Percentiles rank a stretch among this genome's conserved stretches.
Conservation (phyloP, 2,797 vertebrate species). For the Pangasius macronema region DNA sequence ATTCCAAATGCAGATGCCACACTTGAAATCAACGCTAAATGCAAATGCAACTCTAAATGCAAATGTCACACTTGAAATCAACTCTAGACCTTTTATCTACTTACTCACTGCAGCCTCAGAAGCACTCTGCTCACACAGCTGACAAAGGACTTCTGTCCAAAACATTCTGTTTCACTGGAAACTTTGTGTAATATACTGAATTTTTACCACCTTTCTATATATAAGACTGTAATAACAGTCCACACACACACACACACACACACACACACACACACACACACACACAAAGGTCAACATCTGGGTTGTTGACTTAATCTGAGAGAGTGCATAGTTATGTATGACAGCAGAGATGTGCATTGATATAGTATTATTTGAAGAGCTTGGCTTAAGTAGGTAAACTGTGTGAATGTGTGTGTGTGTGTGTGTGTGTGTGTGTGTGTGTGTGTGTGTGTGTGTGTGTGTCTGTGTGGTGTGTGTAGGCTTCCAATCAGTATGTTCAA, state of each 20-base stretch:
- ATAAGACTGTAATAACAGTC: background rate
- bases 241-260: background rate
- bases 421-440: slow-evolving; percentile 17
- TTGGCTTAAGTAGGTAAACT: background rate
- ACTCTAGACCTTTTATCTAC: slow-evolving; percentile 17
- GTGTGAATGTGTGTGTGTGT: slow-evolving; percentile 28
- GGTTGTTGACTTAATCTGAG: background rate
- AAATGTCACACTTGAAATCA: slow-evolving; percentile 23
- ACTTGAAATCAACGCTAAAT: slow-evolving; percentile 7
- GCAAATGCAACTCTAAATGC: slow-evolving; percentile 34
- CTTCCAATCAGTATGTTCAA: background rate
- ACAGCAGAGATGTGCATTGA: background rate
- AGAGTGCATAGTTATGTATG: background rate
- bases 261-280: slow-evolving; percentile 8
- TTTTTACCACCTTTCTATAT: background rate
- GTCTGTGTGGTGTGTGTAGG: slow-evolving; percentile 6
- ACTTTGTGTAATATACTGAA: background rate
- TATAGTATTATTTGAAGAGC: background rate
- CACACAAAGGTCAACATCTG: background rate
- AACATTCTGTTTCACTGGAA: background rate
- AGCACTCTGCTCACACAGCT: no score
- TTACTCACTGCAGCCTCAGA: background rate
- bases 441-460: slow-evolving; percentile 40
- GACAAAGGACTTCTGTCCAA: background rate
- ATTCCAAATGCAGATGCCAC: slow-evolving; percentile 3